phyloP scores from a whole-genome alignment of 64 coral and sea anemone species.

The Dendrophyllia cribrosa region DNA sequence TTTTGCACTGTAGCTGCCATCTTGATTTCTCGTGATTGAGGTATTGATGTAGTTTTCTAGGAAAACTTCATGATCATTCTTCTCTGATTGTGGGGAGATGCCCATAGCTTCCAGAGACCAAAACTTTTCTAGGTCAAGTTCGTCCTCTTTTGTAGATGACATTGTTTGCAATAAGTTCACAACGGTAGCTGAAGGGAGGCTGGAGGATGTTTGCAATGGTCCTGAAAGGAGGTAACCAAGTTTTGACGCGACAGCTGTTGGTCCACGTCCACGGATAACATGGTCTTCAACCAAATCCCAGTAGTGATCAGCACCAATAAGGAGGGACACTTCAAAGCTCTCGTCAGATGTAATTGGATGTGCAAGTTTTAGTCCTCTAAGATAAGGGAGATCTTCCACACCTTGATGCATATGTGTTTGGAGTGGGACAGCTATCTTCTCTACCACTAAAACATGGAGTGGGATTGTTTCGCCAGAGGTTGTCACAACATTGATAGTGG shows the following conservation, averaged over 20 bases:
- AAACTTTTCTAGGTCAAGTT: constrained; percentile 9
- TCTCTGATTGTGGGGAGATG: neutral
- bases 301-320: constrained; percentile 53
- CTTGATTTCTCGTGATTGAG: constrained; percentile 28
- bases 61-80: neutral
- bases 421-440: constrained; percentile 59
- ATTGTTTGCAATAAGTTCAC: constrained; percentile 33
- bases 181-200: neutral
- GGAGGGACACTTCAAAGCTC: constrained; percentile 38
- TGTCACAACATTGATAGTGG: constrained; percentile 37
- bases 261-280: neutral
- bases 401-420: constrained; percentile 5
- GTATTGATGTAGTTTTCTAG: constrained; percentile 9
- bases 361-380: constrained; percentile 37
- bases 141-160: neutral
- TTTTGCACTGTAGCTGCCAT: constrained; percentile 53
- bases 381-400: constrained; percentile 40
- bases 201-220: neutral
- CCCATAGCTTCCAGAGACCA: neutral
- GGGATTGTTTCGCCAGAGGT: constrained; percentile 32
- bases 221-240: constrained; percentile 55
- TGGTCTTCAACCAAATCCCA: constrained; percentile 48
- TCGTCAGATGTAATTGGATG: constrained; percentile 40
- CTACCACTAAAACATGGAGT: constrained; percentile 50
- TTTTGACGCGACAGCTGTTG: constrained; percentile 55